phyloP scores from a whole-genome alignment of 1,140 invertebrate species.

The Mylabris phalerata region DNA sequence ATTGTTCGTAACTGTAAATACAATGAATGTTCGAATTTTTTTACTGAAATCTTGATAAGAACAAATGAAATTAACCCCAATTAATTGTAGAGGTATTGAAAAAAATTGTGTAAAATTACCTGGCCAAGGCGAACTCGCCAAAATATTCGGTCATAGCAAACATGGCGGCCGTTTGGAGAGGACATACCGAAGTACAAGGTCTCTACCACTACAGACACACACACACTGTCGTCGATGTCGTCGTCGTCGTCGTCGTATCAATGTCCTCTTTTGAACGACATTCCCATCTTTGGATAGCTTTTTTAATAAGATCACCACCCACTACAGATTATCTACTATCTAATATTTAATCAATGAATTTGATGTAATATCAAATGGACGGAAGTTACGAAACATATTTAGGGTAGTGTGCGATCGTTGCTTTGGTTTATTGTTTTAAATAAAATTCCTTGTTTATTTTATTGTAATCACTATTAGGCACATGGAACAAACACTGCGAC shows the following conservation, averaged over 20 bases:
- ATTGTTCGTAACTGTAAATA: neutral
- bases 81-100: too few relatives aligned
- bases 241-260: conserved; percentile 6
- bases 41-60: too few relatives aligned
- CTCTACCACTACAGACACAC: neutral
- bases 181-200: conserved; percentile 11
- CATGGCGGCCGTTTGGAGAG: conserved; percentile 29
- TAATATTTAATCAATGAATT: too few relatives aligned
- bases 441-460: too few relatives aligned
- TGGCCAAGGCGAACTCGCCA: conserved; percentile 46
- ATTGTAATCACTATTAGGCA: neutral
- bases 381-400: neutral
- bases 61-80: too few relatives aligned
- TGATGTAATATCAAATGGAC: neutral
- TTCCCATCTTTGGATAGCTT: neutral
- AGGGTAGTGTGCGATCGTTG: too few relatives aligned
- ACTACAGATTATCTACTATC: conserved; percentile 1
- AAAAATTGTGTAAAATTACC: conserved; percentile 29
- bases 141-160: conserved; percentile 49
- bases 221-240: conserved; percentile 3
- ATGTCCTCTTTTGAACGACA: neutral
- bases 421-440: too few relatives aligned
- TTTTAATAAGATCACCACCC: neutral
- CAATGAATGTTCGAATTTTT: neutral
- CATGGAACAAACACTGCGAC: conserved; percentile 12